phyloP scores from a whole-genome alignment of 2,888 invertebrate species.

The Teinopalpus imperialis region DNA sequence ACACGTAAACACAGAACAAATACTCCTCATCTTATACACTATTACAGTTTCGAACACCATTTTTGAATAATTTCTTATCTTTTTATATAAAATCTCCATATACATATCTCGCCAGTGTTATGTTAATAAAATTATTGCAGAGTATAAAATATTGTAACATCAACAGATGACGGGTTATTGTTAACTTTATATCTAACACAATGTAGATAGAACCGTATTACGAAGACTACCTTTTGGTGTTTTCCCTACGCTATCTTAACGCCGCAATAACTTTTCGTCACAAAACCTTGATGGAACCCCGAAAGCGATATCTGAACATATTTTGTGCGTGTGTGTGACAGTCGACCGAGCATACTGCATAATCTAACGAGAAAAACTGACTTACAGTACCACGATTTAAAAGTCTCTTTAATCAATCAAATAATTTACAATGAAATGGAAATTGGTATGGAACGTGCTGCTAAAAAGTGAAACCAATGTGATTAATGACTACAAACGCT shows the following conservation, averaged over 20 bases:
- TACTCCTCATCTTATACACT: conserved; percentile 16
- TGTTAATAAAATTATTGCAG: conserved; percentile 26
- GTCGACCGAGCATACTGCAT: conserved; percentile 49
- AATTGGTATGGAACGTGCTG: conserved; percentile 32
- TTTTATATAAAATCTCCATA: conserved; percentile 23
- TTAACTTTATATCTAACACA: conserved; percentile 29
- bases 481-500: conserved; percentile 26
- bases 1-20: conserved; percentile 15
- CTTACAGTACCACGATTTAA: conserved; percentile 43
- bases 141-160: conserved; percentile 35
- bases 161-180: conserved; percentile 29
- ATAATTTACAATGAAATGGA: conserved; percentile 43
- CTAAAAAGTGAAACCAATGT: conserved; percentile 16
- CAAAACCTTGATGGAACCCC: conserved; percentile 56
- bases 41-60: conserved; percentile 22
- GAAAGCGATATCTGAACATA: conserved; percentile 53
- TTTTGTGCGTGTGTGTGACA: conserved; percentile 69
- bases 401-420: conserved; percentile 37
- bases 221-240: conserved; percentile 75
- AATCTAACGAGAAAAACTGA: conserved; percentile 40
- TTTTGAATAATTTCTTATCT: conserved; percentile 17
- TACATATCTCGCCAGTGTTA: conserved; percentile 18
- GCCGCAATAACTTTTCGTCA: conserved; percentile 44
- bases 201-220: conserved; percentile 36
- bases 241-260: conserved; percentile 65